Conservation (phyloP, 2,113 vertebrate species). For the Plecturocebus donacophilus region DNA sequence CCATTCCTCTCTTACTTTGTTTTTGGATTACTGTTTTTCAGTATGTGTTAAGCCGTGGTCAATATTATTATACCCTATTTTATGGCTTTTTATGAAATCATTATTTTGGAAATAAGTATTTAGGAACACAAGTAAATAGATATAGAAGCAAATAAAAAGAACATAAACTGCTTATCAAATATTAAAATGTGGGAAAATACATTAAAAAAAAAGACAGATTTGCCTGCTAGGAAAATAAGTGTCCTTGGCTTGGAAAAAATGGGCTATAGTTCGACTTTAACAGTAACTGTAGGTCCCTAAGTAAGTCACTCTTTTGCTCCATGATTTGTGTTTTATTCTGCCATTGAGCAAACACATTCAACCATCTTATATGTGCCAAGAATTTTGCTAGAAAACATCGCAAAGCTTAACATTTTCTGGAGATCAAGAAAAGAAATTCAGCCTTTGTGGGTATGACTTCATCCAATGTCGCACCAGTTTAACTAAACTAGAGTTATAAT, state of each 20-base stretch:
- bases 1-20: background rate
- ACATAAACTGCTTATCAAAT: background rate
- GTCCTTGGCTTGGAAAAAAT: background rate
- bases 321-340: background rate
- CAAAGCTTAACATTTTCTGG: background rate
- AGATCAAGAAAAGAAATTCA: background rate
- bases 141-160: background rate
- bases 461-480: background rate
- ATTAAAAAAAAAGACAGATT: background rate
- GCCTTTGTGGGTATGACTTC: background rate
- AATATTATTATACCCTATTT: background rate
- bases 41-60: background rate
- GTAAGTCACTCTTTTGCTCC: background rate
- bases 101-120: background rate
- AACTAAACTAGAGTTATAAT: background rate
- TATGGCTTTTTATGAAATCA: background rate
- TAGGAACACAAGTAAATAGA: background rate
- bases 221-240: background rate
- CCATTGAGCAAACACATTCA: background rate
- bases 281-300: background rate
- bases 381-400: background rate
- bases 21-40: background rate
- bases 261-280: background rate
- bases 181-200: background rate
- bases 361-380: background rate